Evolutionary conservation across 2,888 invertebrate species (phyloP), one percentile per base, ranked within the genome.

Genomic region (Gonocerus acuteangulatus): DNA sequence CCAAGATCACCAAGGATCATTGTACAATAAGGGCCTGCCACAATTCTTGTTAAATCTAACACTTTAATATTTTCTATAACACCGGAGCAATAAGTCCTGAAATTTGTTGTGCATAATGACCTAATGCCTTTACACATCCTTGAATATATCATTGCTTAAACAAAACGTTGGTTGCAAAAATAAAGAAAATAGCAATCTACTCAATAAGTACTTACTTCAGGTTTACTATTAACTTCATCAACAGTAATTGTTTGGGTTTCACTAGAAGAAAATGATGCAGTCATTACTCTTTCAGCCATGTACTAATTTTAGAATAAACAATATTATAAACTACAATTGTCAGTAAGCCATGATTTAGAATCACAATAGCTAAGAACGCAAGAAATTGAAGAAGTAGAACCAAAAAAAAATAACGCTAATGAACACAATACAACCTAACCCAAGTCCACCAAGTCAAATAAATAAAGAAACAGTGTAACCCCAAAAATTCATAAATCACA

Each of bases 21-120:
- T 0, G 95, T 88, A 73, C 95, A 95, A 72, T 87, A 90, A 0
- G 96, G 96, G 0, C 96, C 96, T 18, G 96, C 95, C 2, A 95
- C 82, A 42, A 96, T 87, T 69, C 95, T 78, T 4, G 89, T 87
- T 64, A 92, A 73, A 75, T 93, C 92, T 63, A 93, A 73, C 13
- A 92, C 80, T 70, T 84, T 80, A 36, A 91, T 76, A 62, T 85
- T 87, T 61, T 77, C 77, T 44, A 91, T 73, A 7, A 60, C 42
- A 49, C 44, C 32, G 15, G 60, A 22, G 9, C 34, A 51, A 36
- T 34, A 51, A 34, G 27, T 34, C 21, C 22, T 39, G 15, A 23
- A 6, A 15, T 15, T 39, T 39, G 3, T n/a, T 13, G 4, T 4
- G 27, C 4, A 4, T 4, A 27, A 6, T 27, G 27, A 27, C 27